Conservation (phyloP, 30 jellyfish, hydroid and myxozoan species). For the Aurelia aurita complex sp. Pacific region DNA sequence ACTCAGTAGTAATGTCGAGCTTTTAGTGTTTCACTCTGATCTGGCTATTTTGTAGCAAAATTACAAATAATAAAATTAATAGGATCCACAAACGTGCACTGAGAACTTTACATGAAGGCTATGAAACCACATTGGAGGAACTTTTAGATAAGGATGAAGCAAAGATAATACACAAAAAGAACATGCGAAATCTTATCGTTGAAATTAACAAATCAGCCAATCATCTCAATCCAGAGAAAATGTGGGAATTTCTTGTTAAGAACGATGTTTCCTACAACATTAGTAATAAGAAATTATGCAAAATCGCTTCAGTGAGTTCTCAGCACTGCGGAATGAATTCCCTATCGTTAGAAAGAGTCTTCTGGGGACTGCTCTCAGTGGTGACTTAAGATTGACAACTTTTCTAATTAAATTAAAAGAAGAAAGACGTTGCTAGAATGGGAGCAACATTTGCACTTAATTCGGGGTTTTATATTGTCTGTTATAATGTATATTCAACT, state of each 20-base stretch:
- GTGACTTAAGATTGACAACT: constrained; percentile 8
- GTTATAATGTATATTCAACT: too few species aligned
- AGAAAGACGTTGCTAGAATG: constrained; percentile 3
- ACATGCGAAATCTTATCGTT: constrained; percentile 40
- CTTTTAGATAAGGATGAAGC: constrained; percentile 29
- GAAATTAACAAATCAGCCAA: constrained; percentile 34
- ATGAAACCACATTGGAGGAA: constrained; percentile 37
- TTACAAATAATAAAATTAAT: too few species aligned
- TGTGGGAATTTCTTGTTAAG: constrained; percentile 41
- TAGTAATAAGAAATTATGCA: background rate
- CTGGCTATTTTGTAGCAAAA: too few species aligned
- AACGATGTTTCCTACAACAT: constrained; percentile 43
- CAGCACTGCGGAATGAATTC: constrained; percentile 39
- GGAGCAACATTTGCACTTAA: background rate
- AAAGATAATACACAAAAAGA: constrained; percentile 25
- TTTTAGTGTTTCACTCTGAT: too few species aligned
- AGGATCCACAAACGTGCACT: too few species aligned
- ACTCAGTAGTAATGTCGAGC: too few species aligned
- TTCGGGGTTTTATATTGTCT: too few species aligned
- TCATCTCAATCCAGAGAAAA: constrained; percentile 36
- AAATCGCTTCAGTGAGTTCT: background rate
- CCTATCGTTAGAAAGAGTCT: constrained; percentile 34
- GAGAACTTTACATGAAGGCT: background rate
- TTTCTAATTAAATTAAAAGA: background rate
- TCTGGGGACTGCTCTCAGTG: constrained; percentile 11